phyloP scores from a whole-genome alignment of 2,888 invertebrate species.

The Lepidocyrtinus sp. region DNA sequence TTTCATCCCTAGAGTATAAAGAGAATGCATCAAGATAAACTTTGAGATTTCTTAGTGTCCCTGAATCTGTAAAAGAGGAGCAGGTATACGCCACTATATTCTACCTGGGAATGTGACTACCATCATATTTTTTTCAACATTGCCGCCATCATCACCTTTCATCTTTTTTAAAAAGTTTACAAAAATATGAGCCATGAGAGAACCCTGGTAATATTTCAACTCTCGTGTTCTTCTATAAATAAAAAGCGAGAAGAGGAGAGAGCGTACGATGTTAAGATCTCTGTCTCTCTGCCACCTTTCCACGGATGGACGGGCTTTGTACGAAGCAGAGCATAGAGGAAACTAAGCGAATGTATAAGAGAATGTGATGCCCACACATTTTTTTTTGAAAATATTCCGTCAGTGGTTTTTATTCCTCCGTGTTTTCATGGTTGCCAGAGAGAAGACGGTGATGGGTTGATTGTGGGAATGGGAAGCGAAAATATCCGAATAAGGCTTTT shows the following conservation, averaged over 20 bases:
- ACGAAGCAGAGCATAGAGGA: constrained; percentile 56
- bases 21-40: neutral
- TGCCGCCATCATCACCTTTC: neutral
- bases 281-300: constrained; percentile 55
- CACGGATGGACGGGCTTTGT: constrained; percentile 58
- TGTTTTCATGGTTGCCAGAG: neutral
- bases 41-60: too few species aligned
- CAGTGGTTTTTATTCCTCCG: neutral
- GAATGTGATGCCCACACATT: neutral
- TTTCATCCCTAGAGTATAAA: neutral
- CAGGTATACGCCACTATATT: too few species aligned
- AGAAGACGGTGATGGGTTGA: neutral
- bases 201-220: neutral
- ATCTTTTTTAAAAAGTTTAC: neutral
- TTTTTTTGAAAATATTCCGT: neutral
- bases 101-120: neutral
- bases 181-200: neutral
- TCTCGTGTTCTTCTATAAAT: neutral
- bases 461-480: neutral
- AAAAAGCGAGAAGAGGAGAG: neutral
- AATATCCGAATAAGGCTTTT: neutral
- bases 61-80: too few species aligned
- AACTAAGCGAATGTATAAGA: constrained; percentile 32
- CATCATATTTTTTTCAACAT: neutral
- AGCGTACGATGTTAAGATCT: neutral